These are phyloP conservation scores for Clarias batrachus DNA, from an alignment of 2,113 vertebrate genomes.

Conservation along the genomic window DNA sequence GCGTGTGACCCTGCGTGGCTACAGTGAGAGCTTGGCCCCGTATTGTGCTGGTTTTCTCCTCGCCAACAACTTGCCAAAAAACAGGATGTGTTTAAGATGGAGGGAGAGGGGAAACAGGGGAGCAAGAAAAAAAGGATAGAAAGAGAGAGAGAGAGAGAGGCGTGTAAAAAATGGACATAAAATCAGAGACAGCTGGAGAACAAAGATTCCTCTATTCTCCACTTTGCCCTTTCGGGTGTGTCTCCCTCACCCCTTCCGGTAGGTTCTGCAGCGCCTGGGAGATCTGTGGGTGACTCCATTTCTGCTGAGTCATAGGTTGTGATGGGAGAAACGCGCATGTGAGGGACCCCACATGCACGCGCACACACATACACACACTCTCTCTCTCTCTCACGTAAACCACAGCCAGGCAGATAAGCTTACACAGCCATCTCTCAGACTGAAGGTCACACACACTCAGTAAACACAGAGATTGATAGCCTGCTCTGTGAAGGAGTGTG, in stretches of 20 bases:
- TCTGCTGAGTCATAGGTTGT: slow-evolving; percentile 45
- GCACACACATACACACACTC: slow-evolving; percentile 6
- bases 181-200: slow-evolving; percentile 81
- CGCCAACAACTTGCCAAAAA: slow-evolving; percentile 84
- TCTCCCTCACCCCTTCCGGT: slow-evolving; percentile 10
- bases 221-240: slow-evolving; percentile 30
- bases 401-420: slow-evolving; percentile 42
- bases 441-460: slow-evolving; percentile 52
- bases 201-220: slow-evolving; percentile 74
- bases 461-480: slow-evolving; percentile 52
- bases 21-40: slow-evolving; percentile 59
- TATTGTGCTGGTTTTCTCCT: slow-evolving; percentile 73
- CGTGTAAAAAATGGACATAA: slow-evolving; percentile 57
- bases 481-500: slow-evolving; percentile 27
- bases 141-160: slow-evolving; percentile 53
- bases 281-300: slow-evolving; percentile 35
- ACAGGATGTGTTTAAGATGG: slow-evolving; percentile 84
- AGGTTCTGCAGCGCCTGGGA: neutral
- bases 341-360: slow-evolving; percentile 11
- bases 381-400: neutral
- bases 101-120: slow-evolving; percentile 61
- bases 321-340: neutral
- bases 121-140: slow-evolving; percentile 64
- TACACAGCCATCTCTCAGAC: slow-evolving; percentile 46
- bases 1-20: slow-evolving; percentile 82